Evolutionary conservation across 2,113 vertebrate genomes (phyloP), one percentile per base, ranked within the genome.

Genomic region (Procavia capensis): DNA sequence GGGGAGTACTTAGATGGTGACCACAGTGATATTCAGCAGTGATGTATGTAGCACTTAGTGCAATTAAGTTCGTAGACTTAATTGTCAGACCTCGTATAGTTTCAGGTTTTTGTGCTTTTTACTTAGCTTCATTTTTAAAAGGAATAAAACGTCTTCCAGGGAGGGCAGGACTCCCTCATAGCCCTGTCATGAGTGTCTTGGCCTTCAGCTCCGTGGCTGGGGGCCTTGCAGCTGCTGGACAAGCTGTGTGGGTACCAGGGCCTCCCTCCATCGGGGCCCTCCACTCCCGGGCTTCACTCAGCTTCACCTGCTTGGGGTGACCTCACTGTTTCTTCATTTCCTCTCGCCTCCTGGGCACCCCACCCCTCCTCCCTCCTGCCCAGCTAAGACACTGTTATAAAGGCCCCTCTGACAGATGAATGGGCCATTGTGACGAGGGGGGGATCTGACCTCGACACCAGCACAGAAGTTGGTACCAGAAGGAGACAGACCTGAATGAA

Each of bases 131-230:
- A n/a, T 85, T 70, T 70, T 54, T 50, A 45, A 85, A 85, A 66
- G 63, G 31, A 64, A 63, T 6, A 59, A 25, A 61, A 43, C n/a
- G 13, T 39, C 79, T 22, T 45, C 54, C 50, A 24, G 22, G 11
- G n/a, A 54, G 50, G 50, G 50, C 50, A 13, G 50, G 50, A 16
- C 50, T 31, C 36, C n/a, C 43, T 79, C 36, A 27, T 19, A 63
- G 63, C 83, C 2, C 3, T 25, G 50, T 59, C 24, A 5, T 72
- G 54, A 19, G 8, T 22, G 82, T 1, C 0, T 81, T 0, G 0
- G 8, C 54, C n/a, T 31, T 36, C 92, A 72, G 45, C 31, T 45
- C 75, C 34, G 47, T 0, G 0, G 16, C 0, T 0, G 24, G 34
- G 45, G 64, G 10, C 22, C 66, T 20, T 84, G 1, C 7, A 76